Evolutionary conservation across 2,797 vertebrate species (phyloP).

Genomic region (Delichon dasypus): DNA sequence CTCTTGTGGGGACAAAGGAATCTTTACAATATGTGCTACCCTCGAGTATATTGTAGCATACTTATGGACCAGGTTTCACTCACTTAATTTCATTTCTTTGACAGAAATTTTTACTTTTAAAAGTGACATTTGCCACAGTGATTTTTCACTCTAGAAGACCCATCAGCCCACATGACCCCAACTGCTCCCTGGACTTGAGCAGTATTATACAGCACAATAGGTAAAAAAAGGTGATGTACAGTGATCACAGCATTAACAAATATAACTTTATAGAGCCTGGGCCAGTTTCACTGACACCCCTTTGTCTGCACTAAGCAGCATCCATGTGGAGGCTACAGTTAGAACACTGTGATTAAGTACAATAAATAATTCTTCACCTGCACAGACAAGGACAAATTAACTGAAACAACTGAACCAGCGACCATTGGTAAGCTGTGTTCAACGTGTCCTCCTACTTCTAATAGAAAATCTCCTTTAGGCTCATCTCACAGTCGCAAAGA

Average conservation of each 20-base stretch:
- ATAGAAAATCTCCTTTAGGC: neutral
- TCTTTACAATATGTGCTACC: neutral
- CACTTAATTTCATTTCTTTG: neutral
- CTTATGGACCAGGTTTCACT: neutral
- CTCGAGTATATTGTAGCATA: accelerated
- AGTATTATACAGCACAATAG: neutral
- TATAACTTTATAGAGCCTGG: neutral
- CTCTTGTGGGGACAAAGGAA: neutral
- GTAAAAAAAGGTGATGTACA: neutral
- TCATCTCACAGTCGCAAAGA: neutral
- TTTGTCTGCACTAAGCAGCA: neutral
- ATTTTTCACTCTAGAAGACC: neutral
- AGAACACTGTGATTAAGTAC: neutral
- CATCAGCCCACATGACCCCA: neutral
- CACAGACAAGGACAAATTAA: neutral
- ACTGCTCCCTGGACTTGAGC: neutral
- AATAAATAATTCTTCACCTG: neutral
- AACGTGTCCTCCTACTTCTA: neutral
- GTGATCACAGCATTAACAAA: neutral
- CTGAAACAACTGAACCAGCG: neutral
- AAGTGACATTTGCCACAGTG: neutral
- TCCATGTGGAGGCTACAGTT: neutral
- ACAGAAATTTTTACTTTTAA: neutral
- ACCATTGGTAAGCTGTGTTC: neutral
- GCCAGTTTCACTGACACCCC: neutral